Base-by-base conservation (phyloP, 1,140 invertebrate genomes). In the Lordiphosa mommai region DNA sequence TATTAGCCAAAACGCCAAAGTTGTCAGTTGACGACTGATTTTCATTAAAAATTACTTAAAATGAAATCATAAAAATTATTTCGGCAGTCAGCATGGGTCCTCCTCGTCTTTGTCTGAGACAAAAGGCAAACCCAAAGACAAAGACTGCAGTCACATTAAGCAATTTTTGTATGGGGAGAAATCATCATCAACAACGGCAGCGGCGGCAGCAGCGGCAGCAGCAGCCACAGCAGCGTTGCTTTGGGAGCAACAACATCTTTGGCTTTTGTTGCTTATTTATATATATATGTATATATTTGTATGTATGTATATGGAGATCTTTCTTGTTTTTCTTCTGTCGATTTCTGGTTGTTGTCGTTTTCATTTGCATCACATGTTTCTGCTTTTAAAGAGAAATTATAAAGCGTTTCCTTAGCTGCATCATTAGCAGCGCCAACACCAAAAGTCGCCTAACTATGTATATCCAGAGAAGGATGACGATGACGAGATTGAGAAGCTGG, bases 321-420 rank as follows among this genome's bases (percentile, higher is more conserved):
- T 8, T 40, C 12, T 55, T 37, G 30, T 38, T 34, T 63, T 65
- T 52, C 38, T 64, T 43, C 30, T 53, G 40, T 36, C 41, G 61
- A 48, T 52, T 67, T 40, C 55, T 65, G 57, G 32, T 50, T 65
- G 49, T 43, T 68, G 50, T 47, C 40, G 37, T 52, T 47, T 40
- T 69, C 57, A 56, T 70, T 70, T 68, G 57, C 66, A 69, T 69
- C 66, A 69, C 56, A 69, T 69, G 66, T 68, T 68, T 64, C 71
- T 67, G 76, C 58, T 72, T 73, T 84, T 84, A 84, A 84, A 84
- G 77, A 84, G 77, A 84, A 84, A 84, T 84, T 84, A 84, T 84
- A 84, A 84, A 84, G 77, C 79, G 77, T 85, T 84, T 84, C 77
- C 77, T 84, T 84, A 85, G 77, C 77, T 84, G 77, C 77, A 84